Evolutionary conservation across 92 coral and sea anemone species (phyloP), one percentile per base, ranked within the genome.

Genomic region (Actinernus sp.): DNA sequence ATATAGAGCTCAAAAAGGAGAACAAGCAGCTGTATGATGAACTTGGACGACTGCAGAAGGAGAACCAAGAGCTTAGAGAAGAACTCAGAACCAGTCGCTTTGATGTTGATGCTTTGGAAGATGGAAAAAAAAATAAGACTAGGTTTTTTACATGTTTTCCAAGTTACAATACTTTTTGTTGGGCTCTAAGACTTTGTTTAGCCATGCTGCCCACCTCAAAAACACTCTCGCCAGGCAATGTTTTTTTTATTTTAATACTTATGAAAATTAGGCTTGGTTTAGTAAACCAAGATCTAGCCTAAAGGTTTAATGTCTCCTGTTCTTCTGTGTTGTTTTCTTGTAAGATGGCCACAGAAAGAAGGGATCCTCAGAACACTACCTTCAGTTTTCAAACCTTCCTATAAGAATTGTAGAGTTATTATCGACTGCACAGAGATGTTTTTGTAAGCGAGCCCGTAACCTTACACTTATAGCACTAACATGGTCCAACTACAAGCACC

Each of bases 381-480:
- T 14, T 34, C 76, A 44, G 36, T 76, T 0, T 65, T 66, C 28
- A 65, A 79, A 53, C 81, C 87, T 10, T 17, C 56, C 5, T 69
- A 24, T 55, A 49, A 25, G 23, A 52, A 41, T 1, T 79, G 87
- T 28, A 26, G 87, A n/a, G 87, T 79, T 4, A 79, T 79, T 0
- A 79, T 79, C 21, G 87, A 79, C 47, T 79, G 87, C 63, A 81
- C 81, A 8, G 81, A 71, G 56, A 26, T 63, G 25, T 81, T 71
- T n/a, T 28, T 56, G 73, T 71, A 68, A 81, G 46, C 31, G 87
- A n/a, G 47, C 74, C 12, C 29, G 68, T 4, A 81, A 81, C 24
- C 37, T 70, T 1, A 71, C 87, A 53, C 31, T 72, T 14, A 21
- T 74, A 71, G 81, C 87, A 29, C 25, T 71, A 9, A 71, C 87